Evolutionary conservation across 2,888 invertebrate genomes (phyloP).

Genomic region (Lasioglossum figueresi): DNA sequence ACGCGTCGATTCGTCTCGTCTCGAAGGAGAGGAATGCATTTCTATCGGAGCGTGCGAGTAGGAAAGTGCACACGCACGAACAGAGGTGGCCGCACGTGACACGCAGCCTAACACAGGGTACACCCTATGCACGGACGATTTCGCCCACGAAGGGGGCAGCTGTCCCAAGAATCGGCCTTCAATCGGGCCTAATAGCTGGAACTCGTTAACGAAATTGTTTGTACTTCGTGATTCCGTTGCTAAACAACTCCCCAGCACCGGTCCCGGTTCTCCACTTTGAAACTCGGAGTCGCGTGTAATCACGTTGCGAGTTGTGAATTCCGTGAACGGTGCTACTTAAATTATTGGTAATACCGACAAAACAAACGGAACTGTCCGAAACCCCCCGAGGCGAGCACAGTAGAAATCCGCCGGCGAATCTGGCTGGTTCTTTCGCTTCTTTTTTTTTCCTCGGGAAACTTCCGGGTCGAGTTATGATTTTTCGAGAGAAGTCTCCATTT

Average conservation of each 20-base stretch:
- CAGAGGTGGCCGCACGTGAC: slow-evolving; percentile 75
- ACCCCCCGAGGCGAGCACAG: not conserved
- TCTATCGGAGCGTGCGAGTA: slow-evolving; percentile 52
- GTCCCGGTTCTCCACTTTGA: slow-evolving; percentile 16
- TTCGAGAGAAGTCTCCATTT: not conserved
- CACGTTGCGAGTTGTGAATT: not conserved
- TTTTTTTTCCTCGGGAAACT: not conserved
- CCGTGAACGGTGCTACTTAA: not conserved
- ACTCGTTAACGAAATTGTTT: slow-evolving; percentile 73
- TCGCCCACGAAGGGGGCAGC: slow-evolving; percentile 55
- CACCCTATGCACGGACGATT: slow-evolving; percentile 63
- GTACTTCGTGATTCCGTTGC: slow-evolving; percentile 66
- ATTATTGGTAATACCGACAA: not conserved
- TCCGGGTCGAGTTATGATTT: not conserved
- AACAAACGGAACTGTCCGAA: not conserved
- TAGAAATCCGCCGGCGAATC: not conserved
- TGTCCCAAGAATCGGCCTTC: slow-evolving; percentile 67
- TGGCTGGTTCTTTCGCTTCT: not conserved
- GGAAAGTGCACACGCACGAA: slow-evolving; percentile 73
- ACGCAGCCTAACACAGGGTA: slow-evolving; percentile 65
- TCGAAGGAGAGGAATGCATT: slow-evolving; percentile 49
- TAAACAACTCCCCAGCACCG: slow-evolving; percentile 33
- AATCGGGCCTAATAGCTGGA: slow-evolving; percentile 66
- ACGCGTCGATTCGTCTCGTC: slow-evolving; percentile 8
- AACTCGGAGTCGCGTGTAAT: slow-evolving; percentile 31